phyloP scores from a whole-genome alignment of 2,888 invertebrate genomes.

The Megaustenia siamemsis region DNA sequence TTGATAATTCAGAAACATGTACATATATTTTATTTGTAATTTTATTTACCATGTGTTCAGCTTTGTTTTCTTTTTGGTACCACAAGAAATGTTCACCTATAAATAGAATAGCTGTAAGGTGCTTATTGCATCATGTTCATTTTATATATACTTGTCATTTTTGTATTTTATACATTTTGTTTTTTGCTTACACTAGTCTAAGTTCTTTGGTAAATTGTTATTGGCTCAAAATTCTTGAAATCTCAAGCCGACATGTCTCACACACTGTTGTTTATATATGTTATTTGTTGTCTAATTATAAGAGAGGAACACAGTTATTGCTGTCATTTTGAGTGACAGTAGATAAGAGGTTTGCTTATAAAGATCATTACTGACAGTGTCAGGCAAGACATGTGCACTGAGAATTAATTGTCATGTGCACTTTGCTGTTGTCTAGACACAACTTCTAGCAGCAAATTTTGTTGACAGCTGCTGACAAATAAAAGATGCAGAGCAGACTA shows the following conservation, averaged over 20 bases:
- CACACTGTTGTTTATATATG: not conserved
- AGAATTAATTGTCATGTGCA: no score
- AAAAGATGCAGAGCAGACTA: no score
- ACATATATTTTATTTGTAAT: not conserved
- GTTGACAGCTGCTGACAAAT: no score
- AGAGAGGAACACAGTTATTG: no score
- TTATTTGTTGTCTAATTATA: no score
- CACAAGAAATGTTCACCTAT: slow-evolving; percentile 41
- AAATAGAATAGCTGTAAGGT: not conserved
- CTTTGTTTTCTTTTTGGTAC: not conserved
- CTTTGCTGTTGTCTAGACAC: no score
- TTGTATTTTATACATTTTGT: not conserved
- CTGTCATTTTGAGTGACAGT: no score
- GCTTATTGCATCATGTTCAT: not conserved
- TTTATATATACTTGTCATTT: not conserved
- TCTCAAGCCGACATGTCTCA: not conserved
- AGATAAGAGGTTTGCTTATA: no score
- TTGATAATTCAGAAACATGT: no score
- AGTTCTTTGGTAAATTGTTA: not conserved
- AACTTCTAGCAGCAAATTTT: no score
- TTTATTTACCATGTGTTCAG: slow-evolving; percentile 9
- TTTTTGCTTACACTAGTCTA: slow-evolving; percentile 20
- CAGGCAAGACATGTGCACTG: no score
- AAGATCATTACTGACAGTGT: no score
- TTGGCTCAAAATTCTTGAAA: slow-evolving; percentile 24